Percentiles rank a stretch among this genome's conserved stretches.
phyloP scores from a whole-genome alignment of 2,888 invertebrate species.

The Tortricodes alternella region DNA sequence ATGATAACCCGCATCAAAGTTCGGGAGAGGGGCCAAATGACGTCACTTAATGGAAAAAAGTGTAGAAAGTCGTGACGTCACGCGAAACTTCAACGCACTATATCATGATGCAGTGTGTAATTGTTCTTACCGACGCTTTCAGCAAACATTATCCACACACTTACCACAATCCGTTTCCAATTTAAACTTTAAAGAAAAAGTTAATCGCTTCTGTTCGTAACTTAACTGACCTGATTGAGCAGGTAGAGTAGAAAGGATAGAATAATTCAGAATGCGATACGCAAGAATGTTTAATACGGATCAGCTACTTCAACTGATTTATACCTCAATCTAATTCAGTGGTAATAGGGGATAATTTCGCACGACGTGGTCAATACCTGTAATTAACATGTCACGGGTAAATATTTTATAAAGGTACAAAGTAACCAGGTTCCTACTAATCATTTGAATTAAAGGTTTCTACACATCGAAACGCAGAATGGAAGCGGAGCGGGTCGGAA shows the following conservation, averaged over 20 bases:
- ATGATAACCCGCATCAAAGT: no score
- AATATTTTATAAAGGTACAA: conserved; percentile 14
- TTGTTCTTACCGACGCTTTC: no score
- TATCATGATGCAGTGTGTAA: no score
- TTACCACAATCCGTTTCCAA: no score
- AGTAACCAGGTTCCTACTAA: conserved; percentile 1
- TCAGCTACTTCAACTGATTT: conserved; percentile 9
- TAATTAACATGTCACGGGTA: conserved; percentile 24
- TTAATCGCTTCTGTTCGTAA: background rate
- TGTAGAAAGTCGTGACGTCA: no score
- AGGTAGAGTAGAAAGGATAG: background rate
- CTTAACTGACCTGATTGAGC: background rate
- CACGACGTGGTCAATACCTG: background rate
- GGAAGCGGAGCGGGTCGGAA: no score
- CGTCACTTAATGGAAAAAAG: no score
- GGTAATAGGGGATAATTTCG: background rate
- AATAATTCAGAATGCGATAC: conserved; percentile 24
- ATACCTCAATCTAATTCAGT: background rate
- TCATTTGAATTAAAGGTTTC: background rate
- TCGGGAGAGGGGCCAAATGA: no score
- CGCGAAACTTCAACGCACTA: no score
- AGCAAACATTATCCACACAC: no score
- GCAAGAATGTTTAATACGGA: conserved; percentile 27
- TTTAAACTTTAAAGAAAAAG: no score
- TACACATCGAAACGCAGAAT: background rate